Evolutionary conservation across 2,113 vertebrate genomes (phyloP), one percentile per base, ranked within the genome.

Genomic region (Percina caprodes): DNA sequence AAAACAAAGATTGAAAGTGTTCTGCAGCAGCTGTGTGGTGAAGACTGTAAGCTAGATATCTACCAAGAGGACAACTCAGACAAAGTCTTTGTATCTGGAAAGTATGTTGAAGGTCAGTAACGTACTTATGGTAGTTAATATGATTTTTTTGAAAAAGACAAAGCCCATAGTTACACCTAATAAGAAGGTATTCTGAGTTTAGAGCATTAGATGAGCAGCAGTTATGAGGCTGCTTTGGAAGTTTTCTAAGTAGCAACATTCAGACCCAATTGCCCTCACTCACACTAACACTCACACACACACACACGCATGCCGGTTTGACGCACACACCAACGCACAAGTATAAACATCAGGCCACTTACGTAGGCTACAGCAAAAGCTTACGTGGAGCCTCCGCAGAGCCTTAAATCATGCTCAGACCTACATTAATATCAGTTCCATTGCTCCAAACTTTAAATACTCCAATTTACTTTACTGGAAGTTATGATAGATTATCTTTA

Each of bases 91-190:
- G 87, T 96, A n/a, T 90, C 92, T 65, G 95, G 95, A 61, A 85
- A 91, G 58, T 91, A 91, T 48, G 90, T 95, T n/a, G 91, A 95
- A 93, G 94, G 95, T 95, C 48, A 83, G 92, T 83, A 19, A 19
- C 7, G 13, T 24, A 15, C 2, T 52, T 6, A 11, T 45, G 13
- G 8, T 63, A 71, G 26, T 69, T 39, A 30, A 55, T 16, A 24
- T 4, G 1, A 59, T 21, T 46, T 63, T 39, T 39, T 35, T 30
- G 30, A 69, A 21, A 39, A 42, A 12, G 0, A 58, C 4, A 24
- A 19, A 65, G 6, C 4, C 10, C 19, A 45, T 8, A 39, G 24
- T 23, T 23, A 24, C 3, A 51, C 10, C 14, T 33, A 15, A 48
- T 33, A 30, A 21, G 14, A 16, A 24, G 0, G 39, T 24, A 52